Conservation (phyloP, 2,797 vertebrate genomes). For the Meda fulgida region DNA sequence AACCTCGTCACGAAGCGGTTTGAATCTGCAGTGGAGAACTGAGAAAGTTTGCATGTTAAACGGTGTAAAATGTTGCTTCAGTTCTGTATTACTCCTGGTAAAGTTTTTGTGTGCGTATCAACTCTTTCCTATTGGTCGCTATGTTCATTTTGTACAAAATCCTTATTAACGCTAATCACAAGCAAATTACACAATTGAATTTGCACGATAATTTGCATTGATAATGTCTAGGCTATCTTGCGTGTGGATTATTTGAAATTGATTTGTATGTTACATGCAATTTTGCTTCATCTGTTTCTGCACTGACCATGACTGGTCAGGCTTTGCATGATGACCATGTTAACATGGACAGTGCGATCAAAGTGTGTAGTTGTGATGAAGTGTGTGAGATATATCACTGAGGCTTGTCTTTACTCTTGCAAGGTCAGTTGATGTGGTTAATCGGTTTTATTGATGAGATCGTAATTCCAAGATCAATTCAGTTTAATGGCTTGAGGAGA, state of each 20-base stretch:
- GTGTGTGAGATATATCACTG: slow-evolving; percentile 57
- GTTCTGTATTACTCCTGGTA: background rate
- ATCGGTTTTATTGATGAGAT: slow-evolving; percentile 1
- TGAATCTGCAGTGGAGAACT: background rate
- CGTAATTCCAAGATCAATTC: background rate
- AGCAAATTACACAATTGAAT: background rate
- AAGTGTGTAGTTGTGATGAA: background rate
- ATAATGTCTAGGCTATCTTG: background rate
- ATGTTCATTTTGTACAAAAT: background rate
- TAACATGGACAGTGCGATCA: background rate
- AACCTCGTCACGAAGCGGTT: background rate
- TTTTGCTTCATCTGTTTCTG: background rate
- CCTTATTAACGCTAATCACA: background rate
- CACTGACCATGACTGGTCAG: background rate
- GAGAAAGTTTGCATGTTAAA: too few relatives aligned
- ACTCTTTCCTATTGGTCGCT: background rate
- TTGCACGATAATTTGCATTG: background rate
- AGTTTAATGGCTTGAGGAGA: background rate
- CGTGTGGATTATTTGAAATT: background rate
- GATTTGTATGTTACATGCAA: background rate
- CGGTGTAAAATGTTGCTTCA: background rate
- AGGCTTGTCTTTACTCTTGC: slow-evolving; percentile 56
- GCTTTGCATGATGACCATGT: background rate
- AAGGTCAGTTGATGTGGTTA: background rate
- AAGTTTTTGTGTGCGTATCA: background rate